phyloP scores from a whole-genome alignment of 2,113 vertebrate species.

The Bujurquina vittata region DNA sequence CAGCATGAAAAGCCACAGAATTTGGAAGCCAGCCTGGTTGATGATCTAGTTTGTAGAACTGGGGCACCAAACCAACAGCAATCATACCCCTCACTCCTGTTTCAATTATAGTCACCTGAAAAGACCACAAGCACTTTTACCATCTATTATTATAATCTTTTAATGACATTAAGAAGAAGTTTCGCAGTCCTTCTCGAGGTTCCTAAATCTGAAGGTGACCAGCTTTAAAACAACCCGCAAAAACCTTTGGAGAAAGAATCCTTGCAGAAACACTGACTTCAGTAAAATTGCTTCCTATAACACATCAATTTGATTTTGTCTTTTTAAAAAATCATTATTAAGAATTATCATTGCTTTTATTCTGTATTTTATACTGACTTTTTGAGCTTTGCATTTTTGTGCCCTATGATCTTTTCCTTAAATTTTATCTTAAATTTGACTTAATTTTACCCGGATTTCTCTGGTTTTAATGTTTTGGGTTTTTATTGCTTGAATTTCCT shows the following conservation, averaged over 20 bases:
- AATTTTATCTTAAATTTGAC: neutral
- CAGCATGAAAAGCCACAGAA: conserved; percentile 90
- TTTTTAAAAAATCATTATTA: neutral
- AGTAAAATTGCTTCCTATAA: neutral
- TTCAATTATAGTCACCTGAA: conserved; percentile 92
- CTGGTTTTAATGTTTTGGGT: too few relatives aligned
- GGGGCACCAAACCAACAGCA: conserved; percentile 92
- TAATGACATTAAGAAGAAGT: neutral
- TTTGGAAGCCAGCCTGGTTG: conserved; percentile 86
- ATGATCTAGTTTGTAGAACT: conserved; percentile 92
- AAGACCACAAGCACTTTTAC: neutral
- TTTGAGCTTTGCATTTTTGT: neutral
- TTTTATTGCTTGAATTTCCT: neutral
- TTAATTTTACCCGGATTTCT: neutral
- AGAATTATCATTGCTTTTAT: neutral
- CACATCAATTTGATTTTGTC: neutral
- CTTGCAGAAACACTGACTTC: neutral
- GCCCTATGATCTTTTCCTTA: neutral
- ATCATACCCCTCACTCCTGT: conserved; percentile 94
- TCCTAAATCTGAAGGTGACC: neutral
- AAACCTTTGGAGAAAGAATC: too few relatives aligned
- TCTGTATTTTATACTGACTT: neutral
- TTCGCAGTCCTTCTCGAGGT: neutral
- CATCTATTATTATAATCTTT: neutral
- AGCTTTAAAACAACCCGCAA: neutral